These are phyloP conservation scores for Oithona nana DNA, from an alignment of 2,888 invertebrate genomes.

Conservation along the genomic window DNA sequence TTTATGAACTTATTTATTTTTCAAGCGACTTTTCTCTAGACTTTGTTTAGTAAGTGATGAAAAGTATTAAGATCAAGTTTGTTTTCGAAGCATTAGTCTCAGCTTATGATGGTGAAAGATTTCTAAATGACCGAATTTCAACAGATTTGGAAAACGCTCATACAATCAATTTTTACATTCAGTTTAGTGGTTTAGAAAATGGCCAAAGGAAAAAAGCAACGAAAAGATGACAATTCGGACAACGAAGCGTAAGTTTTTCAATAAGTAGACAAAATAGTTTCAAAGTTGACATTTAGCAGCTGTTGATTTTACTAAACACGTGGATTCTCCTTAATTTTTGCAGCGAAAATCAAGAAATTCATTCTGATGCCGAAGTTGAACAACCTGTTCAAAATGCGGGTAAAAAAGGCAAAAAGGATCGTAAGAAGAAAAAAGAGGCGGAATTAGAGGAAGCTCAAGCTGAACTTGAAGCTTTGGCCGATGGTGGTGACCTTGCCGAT, in stretches of 20 bases:
- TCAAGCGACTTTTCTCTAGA: no score
- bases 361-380: not conserved
- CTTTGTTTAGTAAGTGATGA: no score
- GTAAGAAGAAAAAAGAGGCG: constrained; percentile 11
- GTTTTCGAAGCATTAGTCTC: no score
- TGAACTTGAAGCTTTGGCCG: constrained; percentile 13
- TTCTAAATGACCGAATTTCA: no score
- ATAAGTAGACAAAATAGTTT: constrained; percentile 17
- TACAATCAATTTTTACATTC: no score
- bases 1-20: no score
- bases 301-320: not conserved
- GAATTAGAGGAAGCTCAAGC: constrained; percentile 4
- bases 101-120: no score
- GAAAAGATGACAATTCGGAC: constrained; percentile 12
- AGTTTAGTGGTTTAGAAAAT: no score
- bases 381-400: constrained; percentile 15
- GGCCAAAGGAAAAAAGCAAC: constrained; percentile 1
- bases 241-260: constrained; percentile 18
- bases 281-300: not conserved
- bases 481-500: constrained; percentile 21
- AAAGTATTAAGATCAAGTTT: no score
- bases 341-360: no score
- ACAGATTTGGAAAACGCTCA: no score
- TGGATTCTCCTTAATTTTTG: no score
- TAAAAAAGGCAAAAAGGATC: constrained; percentile 5